Evolutionary conservation across 2,888 invertebrate species (phyloP).

Genomic region (Pyrocoelia pectoralis): DNA sequence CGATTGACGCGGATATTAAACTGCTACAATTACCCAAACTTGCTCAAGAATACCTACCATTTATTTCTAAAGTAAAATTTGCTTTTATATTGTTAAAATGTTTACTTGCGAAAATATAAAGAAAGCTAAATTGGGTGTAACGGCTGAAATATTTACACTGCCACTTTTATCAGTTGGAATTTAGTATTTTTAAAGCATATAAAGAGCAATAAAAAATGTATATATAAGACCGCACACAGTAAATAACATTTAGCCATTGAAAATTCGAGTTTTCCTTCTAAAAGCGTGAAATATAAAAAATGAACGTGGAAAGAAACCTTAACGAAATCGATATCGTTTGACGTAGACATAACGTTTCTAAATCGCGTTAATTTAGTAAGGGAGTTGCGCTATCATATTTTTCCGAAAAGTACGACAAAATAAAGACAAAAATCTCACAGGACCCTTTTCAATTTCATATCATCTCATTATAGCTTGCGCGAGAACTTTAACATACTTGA

Average conservation of each 20-base stretch:
- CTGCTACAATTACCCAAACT: no score
- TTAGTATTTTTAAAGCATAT: conserved; percentile 1
- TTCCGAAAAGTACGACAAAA: background rate
- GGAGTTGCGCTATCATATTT: background rate
- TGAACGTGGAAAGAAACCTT: conserved; percentile 5
- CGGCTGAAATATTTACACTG: background rate
- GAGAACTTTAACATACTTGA: conserved; percentile 7
- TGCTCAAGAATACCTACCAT: no score
- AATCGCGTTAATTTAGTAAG: conserved; percentile 8
- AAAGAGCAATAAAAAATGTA: background rate
- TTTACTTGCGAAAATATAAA: background rate
- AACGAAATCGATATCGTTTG: conserved; percentile 10
- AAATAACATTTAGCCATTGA: conserved; percentile 1
- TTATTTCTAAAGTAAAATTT: no score
- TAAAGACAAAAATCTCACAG: background rate
- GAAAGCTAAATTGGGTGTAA: background rate
- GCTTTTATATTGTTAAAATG: no score
- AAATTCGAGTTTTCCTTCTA: conserved; percentile 1
- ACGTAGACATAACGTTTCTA: conserved; percentile 12
- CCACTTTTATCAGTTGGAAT: background rate
- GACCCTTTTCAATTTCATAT: conserved; percentile 9
- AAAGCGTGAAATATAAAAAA: background rate
- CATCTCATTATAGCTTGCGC: background rate
- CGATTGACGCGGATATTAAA: no score
- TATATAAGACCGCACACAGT: background rate